Conservation (phyloP, 2,113 vertebrate genomes). For the Brachirus orientalis region DNA sequence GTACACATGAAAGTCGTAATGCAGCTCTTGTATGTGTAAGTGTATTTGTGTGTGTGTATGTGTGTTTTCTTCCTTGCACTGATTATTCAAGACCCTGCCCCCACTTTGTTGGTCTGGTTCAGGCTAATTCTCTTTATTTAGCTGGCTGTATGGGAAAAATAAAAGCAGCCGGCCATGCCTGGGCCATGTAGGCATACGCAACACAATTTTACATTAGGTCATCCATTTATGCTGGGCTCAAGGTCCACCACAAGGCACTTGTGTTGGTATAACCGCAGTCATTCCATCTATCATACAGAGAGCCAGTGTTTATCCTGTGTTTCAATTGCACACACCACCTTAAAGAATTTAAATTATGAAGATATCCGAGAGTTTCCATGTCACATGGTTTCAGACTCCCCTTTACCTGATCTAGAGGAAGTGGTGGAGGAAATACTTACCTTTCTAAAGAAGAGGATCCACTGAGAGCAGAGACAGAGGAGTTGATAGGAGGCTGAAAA, state of each 20-base stretch:
- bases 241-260: slow-evolving; percentile 57
- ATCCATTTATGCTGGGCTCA: slow-evolving; percentile 65
- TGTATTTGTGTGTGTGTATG: slow-evolving; percentile 34
- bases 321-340: slow-evolving; percentile 2
- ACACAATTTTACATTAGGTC: slow-evolving; percentile 75
- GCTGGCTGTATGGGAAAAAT: slow-evolving; percentile 37
- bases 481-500: background rate
- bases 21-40: slow-evolving; percentile 58
- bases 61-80: slow-evolving; percentile 58
- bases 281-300: slow-evolving; percentile 77
- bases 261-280: slow-evolving; percentile 68
- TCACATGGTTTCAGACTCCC: slow-evolving; percentile 24
- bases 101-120: slow-evolving; percentile 73
- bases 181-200: slow-evolving; percentile 54
- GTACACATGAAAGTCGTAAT: slow-evolving; percentile 78
- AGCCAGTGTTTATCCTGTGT: slow-evolving; percentile 15
- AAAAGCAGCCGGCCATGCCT: slow-evolving; percentile 35
- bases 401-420: slow-evolving; percentile 10
- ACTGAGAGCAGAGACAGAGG: background rate
- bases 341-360: slow-evolving; percentile 14
- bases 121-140: slow-evolving; percentile 79
- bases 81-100: slow-evolving; percentile 70
- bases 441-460: slow-evolving; percentile 13
- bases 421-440: slow-evolving; percentile 10
- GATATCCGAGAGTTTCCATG: slow-evolving; percentile 3